phyloP scores from a whole-genome alignment of 2,113 vertebrate genomes.

The Chionomys nivalis region DNA sequence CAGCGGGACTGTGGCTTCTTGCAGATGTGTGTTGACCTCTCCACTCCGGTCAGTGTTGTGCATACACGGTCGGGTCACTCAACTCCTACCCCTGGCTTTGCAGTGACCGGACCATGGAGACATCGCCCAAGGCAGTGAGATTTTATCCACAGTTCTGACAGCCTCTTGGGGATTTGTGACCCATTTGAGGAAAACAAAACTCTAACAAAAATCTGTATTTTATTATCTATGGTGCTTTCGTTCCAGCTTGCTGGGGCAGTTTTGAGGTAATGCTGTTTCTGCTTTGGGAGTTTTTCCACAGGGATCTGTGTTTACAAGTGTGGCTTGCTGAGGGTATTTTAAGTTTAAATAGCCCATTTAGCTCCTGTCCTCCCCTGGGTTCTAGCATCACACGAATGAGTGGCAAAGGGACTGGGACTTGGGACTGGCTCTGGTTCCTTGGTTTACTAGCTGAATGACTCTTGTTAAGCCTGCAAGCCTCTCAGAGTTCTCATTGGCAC shows the following conservation, averaged over 20 bases:
- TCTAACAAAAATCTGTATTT: constrained; percentile 25
- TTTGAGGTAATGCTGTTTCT: constrained; percentile 15
- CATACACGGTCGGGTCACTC: neutral
- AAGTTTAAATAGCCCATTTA: neutral
- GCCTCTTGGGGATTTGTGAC: constrained; percentile 6
- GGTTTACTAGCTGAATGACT: neutral
- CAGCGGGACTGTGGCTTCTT: neutral
- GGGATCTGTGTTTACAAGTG: neutral
- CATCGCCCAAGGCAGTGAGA: neutral
- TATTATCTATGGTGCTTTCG: neutral
- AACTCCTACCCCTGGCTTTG: neutral
- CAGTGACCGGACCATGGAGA: neutral
- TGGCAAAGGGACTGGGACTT: neutral
- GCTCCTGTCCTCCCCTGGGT: neutral
- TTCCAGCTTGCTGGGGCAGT: constrained; percentile 2
- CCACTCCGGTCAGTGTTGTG: neutral
- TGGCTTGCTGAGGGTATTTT: constrained; percentile 9
- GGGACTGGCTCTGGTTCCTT: neutral
- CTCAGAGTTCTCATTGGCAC: neutral
- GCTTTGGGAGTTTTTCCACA: constrained; percentile 27
- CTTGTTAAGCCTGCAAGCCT: neutral
- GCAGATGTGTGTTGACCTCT: neutral
- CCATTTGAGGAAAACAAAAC: constrained; percentile 16
- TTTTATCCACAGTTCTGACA: neutral
- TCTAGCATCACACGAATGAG: neutral